Evolutionary conservation across 2,113 vertebrate species (phyloP), one percentile per base, ranked within the genome.

Genomic region (Cinclus cinclus): DNA sequence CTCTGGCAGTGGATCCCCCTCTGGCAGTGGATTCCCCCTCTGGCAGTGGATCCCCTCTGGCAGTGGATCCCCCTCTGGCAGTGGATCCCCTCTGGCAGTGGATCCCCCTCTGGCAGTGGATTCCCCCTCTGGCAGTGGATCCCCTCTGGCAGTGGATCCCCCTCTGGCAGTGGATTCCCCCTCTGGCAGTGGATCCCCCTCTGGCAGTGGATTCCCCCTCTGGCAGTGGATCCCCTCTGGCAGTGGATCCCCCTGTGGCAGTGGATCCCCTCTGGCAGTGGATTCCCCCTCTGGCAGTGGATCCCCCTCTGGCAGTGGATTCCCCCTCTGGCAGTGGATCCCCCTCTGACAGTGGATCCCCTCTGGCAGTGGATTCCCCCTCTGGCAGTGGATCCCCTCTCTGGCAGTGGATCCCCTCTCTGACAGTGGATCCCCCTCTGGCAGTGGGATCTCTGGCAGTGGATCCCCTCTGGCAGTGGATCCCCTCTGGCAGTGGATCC

Each of bases 91-190:
- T 49, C 13, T 49, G 69, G 46, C 83, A 83, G 73, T n/a, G n/a
- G n/a, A n/a, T n/a, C n/a, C n/a, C n/a, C n/a, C n/a, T 8, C 0
- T 25, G 30, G 1, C 6, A 50, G 3, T 50, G 15, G n/a, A n/a
- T n/a, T n/a, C n/a, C n/a, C n/a, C n/a, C n/a, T n/a, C n/a, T n/a
- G n/a, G n/a, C n/a, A n/a, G n/a, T n/a, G n/a, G n/a, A 3, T 33
- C 39, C 17, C 10, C 15, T 14, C 1, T 41, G 28, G 3, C 10
- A 41, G 1, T 27, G 24, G 39, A 18, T 28, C 42, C 5, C 1
- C n/a, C n/a, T n/a, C n/a, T 44, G 39, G 8, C 49, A 37, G 15
- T n/a, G 31, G 28, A 42, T 42, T 28, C 6, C n/a, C n/a, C n/a
- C 11, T 15, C 4, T 33, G 55, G 13, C 33, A 27, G 20, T 58